Conservation (phyloP, 2,888 invertebrate species). For the Thereva unica region DNA sequence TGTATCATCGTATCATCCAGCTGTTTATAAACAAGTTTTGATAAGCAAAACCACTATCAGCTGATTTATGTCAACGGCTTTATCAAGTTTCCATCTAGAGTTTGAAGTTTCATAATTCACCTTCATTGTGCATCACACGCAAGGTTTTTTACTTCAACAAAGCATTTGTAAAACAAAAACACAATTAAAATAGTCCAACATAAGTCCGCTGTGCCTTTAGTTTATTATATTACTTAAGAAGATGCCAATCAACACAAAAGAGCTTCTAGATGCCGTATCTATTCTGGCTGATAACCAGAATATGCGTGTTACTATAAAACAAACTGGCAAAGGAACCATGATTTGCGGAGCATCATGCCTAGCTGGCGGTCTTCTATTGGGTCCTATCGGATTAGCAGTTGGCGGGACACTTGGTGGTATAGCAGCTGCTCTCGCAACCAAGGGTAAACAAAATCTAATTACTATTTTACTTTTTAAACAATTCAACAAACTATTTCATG, state of each 20-base stretch:
- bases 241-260: slow-evolving; percentile 54
- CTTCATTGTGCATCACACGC: too few species aligned
- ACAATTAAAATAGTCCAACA: too few species aligned
- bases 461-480: background rate
- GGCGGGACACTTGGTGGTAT: slow-evolving; percentile 55
- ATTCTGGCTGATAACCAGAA: slow-evolving; percentile 54
- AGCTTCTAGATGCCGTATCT: slow-evolving; percentile 54
- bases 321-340: slow-evolving; percentile 52
- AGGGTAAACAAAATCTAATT: slow-evolving; percentile 46
- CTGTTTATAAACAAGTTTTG: too few species aligned
- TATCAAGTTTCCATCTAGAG: too few species aligned
- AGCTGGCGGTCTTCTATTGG: slow-evolving; percentile 49
- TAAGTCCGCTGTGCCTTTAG: too few species aligned
- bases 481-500: slow-evolving; percentile 20
- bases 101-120: too few species aligned
- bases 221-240: slow-evolving; percentile 1
- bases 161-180: too few species aligned
- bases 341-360: slow-evolving; percentile 53
- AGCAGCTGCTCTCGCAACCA: slow-evolving; percentile 51
- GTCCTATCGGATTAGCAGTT: slow-evolving; percentile 50
- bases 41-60: too few species aligned
- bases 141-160: too few species aligned
- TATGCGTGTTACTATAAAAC: slow-evolving; percentile 51
- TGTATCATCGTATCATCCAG: too few species aligned
- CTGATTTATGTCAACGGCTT: too few species aligned